Conservation (phyloP, 2,113 vertebrate genomes). For the Sceloporus tristichus region DNA sequence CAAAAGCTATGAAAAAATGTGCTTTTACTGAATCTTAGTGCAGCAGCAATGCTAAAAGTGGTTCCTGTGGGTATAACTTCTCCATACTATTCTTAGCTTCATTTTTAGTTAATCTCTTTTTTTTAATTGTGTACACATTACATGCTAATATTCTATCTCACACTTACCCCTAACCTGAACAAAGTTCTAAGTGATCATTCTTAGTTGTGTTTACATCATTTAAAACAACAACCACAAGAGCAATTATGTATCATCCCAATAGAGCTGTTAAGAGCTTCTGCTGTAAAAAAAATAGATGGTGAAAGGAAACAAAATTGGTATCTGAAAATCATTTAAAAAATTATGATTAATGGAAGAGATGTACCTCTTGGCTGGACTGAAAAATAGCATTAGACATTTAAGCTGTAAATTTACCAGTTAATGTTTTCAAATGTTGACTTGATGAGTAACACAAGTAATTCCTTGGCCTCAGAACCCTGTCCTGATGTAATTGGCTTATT, state of each 20-base stretch:
- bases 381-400: constrained; percentile 34
- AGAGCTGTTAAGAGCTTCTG: not conserved
- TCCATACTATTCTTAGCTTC: not conserved
- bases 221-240: not conserved
- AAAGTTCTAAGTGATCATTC: not conserved
- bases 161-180: not conserved
- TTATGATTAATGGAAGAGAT: constrained; percentile 11
- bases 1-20: no score
- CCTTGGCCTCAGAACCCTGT: constrained; percentile 17
- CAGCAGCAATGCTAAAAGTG: no score
- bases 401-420: not conserved
- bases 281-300: constrained; percentile 32
- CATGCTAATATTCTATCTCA: not conserved
- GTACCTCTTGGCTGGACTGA: constrained; percentile 25
- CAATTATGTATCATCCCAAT: not conserved
- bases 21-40: no score
- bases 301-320: constrained; percentile 28
- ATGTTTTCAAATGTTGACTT: constrained; percentile 31
- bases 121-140: no score
- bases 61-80: not conserved
- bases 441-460: constrained; percentile 12
- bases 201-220: not conserved
- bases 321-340: constrained; percentile 12
- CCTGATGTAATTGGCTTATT: constrained; percentile 5
- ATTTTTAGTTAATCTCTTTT: not conserved